Conservation (phyloP, 92 coral and sea anemone species). For the Muricea muricata region DNA sequence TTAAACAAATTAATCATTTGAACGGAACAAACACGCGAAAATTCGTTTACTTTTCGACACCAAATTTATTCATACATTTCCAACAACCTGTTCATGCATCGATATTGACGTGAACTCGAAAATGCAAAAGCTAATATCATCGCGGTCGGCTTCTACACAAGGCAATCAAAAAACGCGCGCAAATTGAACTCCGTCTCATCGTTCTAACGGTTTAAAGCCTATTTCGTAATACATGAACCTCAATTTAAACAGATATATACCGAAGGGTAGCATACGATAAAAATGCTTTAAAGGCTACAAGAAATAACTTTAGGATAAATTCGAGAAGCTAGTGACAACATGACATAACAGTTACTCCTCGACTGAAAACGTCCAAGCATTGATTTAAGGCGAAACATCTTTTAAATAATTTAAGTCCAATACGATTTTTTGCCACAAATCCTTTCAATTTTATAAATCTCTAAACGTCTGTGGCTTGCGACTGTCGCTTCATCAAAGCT, state of each 20-base stretch:
- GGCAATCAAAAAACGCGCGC: conserved; percentile 15
- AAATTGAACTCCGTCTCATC: not conserved
- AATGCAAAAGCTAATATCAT: not conserved
- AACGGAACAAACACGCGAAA: conserved; percentile 9
- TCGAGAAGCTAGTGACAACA: too few relatives aligned
- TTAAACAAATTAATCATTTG: not conserved
- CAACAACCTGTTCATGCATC: too few relatives aligned
- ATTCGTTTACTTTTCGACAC: not conserved
- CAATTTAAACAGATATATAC: not conserved
- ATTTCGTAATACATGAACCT: not conserved
- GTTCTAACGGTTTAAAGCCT: not conserved
- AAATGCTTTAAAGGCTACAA: too few relatives aligned
- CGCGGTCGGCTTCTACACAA: not conserved
- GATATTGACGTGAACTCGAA: not conserved
- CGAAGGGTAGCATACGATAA: not conserved
- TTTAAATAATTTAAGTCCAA: too few relatives aligned
- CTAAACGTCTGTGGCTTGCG: too few relatives aligned
- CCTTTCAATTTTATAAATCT: too few relatives aligned
- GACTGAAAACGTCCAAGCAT: too few relatives aligned
- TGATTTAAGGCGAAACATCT: too few relatives aligned
- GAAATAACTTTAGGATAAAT: too few relatives aligned
- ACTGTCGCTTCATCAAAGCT: too few relatives aligned
- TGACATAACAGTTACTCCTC: too few relatives aligned
- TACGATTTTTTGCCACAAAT: too few relatives aligned
- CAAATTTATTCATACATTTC: not conserved